Percentiles rank a stretch among this genome's conserved stretches.
phyloP scores from a whole-genome alignment of 2,113 vertebrate species.

The Pygoscelis adeliae region DNA sequence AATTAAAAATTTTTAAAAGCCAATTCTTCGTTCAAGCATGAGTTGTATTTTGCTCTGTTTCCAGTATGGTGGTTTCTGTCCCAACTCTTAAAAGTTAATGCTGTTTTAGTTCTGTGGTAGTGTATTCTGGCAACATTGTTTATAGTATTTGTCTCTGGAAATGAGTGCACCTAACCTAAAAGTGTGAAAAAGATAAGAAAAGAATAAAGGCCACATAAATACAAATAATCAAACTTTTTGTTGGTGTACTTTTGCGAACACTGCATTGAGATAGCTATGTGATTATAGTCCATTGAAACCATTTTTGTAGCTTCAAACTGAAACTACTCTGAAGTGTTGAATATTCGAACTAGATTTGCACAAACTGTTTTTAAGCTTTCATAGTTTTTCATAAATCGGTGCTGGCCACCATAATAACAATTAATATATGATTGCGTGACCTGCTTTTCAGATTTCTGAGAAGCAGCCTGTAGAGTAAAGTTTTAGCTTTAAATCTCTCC shows the following conservation, averaged over 20 bases:
- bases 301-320: not conserved
- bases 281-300: not conserved
- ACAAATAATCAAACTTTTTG: not conserved
- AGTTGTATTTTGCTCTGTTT: not conserved
- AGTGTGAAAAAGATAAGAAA: not conserved
- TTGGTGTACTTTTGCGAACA: not conserved
- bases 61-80: not conserved
- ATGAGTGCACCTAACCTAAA: not conserved
- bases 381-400: not conserved
- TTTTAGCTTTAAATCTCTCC: not conserved
- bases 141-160: not conserved
- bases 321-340: not conserved
- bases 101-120: not conserved
- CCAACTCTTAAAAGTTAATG: not conserved
- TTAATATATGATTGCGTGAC: rapidly evolving
- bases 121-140: not conserved
- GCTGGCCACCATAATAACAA: not conserved
- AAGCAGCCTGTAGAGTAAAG: not conserved
- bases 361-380: not conserved
- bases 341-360: not conserved
- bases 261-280: not conserved
- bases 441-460: not conserved
- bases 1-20: not conserved
- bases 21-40: not conserved
- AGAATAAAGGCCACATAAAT: not conserved